A percentile compares a stretch with the other conserved stretches of the same genome.
Conservation (phyloP, 2,888 invertebrate species). For the Drosophila austrosaltans region DNA sequence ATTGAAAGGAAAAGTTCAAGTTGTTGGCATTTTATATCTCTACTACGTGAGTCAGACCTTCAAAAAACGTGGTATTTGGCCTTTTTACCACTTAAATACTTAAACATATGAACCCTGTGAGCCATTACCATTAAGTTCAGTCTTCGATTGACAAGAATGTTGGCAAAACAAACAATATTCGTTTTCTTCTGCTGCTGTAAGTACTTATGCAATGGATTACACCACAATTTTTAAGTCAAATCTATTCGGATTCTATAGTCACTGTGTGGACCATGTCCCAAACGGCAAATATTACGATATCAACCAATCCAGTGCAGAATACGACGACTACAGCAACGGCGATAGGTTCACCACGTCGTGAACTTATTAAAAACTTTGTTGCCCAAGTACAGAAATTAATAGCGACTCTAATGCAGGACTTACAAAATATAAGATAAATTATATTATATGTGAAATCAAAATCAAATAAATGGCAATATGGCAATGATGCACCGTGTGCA, state of each 20-base stretch:
- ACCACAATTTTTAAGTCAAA: background rate
- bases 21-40: background rate
- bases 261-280: background rate
- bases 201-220: background rate
- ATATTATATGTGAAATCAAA: background rate
- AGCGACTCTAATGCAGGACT: constrained; percentile 24
- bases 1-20: too few species aligned
- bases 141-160: background rate
- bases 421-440: constrained; percentile 12
- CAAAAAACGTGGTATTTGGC: background rate
- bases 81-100: background rate
- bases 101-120: background rate
- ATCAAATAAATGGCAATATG: background rate
- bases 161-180: background rate
- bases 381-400: constrained; percentile 49
- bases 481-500: background rate
- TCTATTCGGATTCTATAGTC: background rate
- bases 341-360: constrained; percentile 27
- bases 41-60: background rate
- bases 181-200: background rate
- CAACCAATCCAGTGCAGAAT: background rate
- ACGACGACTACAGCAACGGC: background rate
- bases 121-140: background rate
- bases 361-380: constrained; percentile 47
- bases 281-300: background rate